Percentiles rank a stretch among this genome's conserved stretches.
Conservation (phyloP, 2,797 vertebrate species). For the Atherinosoma microstoma region DNA sequence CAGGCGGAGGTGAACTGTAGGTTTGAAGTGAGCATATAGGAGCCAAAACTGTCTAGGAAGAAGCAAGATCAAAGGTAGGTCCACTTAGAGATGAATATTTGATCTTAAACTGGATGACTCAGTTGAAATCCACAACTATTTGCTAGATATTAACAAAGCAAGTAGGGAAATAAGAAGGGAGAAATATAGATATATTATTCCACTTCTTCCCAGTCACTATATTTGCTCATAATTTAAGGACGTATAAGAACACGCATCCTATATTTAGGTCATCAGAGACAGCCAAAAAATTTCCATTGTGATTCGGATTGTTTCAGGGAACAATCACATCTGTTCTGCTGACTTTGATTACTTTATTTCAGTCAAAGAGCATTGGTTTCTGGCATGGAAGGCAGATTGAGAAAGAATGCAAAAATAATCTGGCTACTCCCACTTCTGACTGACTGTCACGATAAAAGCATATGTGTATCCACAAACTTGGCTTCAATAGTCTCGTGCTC, state of each 20-base stretch:
- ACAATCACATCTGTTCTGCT: background rate
- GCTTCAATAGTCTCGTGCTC: constrained; percentile 33
- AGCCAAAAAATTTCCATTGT: background rate
- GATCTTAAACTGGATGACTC: background rate
- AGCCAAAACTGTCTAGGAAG: constrained; percentile 9
- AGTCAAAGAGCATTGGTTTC: constrained; percentile 1
- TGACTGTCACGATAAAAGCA: constrained; percentile 50
- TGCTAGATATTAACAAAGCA: background rate
- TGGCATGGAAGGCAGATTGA: constrained; percentile 14
- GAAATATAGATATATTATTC: background rate
- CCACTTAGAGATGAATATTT: background rate
- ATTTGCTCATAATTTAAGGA: background rate
- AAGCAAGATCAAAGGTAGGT: constrained; percentile 7
- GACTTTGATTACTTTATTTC: background rate
- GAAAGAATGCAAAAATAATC: constrained; percentile 33
- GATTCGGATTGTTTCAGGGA: background rate
- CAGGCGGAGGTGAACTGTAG: constrained; percentile 18
- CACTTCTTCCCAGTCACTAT: background rate
- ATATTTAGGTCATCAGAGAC: background rate
- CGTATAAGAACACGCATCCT: background rate
- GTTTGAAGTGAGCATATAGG: constrained; percentile 19
- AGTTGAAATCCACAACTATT: background rate
- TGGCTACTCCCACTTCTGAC: constrained; percentile 24
- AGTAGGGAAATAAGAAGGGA: background rate
- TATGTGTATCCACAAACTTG: constrained; percentile 49